phyloP scores from a whole-genome alignment of 2,888 invertebrate species.

The Ommatoiulus sabulosus region DNA sequence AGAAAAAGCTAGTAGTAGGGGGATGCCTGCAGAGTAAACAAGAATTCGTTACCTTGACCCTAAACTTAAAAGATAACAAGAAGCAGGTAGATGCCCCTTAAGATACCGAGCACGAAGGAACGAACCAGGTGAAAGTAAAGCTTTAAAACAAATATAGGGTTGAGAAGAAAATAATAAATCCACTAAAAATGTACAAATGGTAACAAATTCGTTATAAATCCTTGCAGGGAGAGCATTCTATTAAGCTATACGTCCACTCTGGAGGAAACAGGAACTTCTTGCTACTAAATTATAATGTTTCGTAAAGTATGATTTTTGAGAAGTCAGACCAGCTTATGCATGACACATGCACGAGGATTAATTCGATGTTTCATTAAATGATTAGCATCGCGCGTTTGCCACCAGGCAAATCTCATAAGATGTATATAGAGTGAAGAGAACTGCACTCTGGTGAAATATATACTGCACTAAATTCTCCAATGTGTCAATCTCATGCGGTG shows the following conservation, averaged over 20 bases:
- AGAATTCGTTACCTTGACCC: conserved; percentile 5
- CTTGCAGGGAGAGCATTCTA: background rate
- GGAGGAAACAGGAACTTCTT: too few relatives aligned
- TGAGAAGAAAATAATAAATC: background rate
- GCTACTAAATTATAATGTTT: too few relatives aligned
- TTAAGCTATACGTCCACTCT: too few relatives aligned
- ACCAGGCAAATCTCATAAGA: background rate
- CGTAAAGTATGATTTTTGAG: too few relatives aligned
- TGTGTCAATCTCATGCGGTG: background rate
- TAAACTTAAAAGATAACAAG: conserved; percentile 32
- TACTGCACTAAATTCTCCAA: background rate
- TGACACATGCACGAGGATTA: background rate
- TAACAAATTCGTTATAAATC: background rate
- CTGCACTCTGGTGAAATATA: background rate
- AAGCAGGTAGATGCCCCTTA: conserved; percentile 30
- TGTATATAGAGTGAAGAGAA: background rate
- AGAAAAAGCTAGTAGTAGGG: background rate
- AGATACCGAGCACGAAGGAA: background rate
- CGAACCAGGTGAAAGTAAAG: background rate
- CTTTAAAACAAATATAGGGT: background rate
- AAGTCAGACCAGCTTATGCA: background rate
- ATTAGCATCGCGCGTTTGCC: background rate
- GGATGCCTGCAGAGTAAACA: conserved; percentile 16
- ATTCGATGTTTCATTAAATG: background rate
- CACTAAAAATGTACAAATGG: background rate